Evolutionary conservation across 2,888 invertebrate species (phyloP).

Genomic region (Nineta flava): DNA sequence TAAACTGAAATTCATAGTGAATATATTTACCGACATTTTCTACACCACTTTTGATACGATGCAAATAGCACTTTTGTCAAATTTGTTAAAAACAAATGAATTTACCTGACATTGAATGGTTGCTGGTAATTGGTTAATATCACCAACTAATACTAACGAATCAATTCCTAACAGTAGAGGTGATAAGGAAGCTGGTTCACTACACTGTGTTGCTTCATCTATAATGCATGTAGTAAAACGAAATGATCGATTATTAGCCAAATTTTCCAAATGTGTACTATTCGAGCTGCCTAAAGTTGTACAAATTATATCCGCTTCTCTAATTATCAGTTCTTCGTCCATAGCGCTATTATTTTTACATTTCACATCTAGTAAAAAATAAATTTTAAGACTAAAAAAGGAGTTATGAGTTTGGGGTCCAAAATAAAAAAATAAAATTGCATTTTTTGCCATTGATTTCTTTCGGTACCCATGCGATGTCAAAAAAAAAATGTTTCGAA

Average conservation of each 20-base stretch:
- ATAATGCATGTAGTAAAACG: constrained; percentile 52
- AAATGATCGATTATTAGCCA: constrained; percentile 12
- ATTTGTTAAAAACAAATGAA: neutral
- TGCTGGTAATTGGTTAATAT: constrained; percentile 72
- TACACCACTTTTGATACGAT: no score
- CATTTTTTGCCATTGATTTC: no score
- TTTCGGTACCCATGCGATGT: no score
- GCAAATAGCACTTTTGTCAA: no score
- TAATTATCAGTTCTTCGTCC: constrained; percentile 22
- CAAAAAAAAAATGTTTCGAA: no score
- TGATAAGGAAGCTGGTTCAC: constrained; percentile 66
- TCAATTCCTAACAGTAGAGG: constrained; percentile 61
- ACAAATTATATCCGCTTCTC: constrained; percentile 46
- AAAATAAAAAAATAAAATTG: no score
- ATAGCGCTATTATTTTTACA: no score
- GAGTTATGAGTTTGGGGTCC: no score
- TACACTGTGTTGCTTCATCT: constrained; percentile 79
- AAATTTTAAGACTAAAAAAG: no score
- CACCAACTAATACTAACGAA: constrained; percentile 69
- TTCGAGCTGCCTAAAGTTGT: constrained; percentile 47
- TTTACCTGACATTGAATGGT: constrained; percentile 57
- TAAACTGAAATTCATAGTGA: no score
- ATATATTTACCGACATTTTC: no score
- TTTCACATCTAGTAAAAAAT: no score
- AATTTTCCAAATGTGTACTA: constrained; percentile 14